A percentile compares a stretch with the other conserved stretches of the same genome.
phyloP scores from a whole-genome alignment of 2,113 vertebrate genomes.

The Myodes glareolus region DNA sequence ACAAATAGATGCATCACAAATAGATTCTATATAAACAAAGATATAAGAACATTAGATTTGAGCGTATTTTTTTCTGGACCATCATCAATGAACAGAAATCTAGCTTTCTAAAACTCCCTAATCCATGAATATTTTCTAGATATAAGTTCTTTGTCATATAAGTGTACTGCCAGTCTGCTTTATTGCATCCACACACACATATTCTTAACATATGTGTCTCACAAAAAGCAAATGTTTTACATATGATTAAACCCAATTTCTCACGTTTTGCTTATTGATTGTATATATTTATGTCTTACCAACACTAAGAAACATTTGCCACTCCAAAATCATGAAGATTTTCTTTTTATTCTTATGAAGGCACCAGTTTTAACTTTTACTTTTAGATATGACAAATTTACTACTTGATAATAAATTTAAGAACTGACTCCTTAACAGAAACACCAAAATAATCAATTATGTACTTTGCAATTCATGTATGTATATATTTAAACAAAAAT shows the following conservation, averaged over 20 bases:
- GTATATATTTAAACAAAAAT: neutral
- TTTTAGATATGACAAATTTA: neutral
- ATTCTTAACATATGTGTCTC: neutral
- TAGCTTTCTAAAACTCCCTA: neutral
- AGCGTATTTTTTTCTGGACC: neutral
- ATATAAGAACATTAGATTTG: neutral
- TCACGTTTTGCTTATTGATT: neutral
- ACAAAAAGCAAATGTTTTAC: neutral
- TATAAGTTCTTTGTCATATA: neutral
- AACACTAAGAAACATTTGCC: neutral
- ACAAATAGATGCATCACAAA: slow-evolving; percentile 11
- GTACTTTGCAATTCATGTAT: neutral
- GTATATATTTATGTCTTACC: neutral
- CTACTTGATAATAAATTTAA: neutral
- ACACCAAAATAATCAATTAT: slow-evolving; percentile 23
- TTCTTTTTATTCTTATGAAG: neutral
- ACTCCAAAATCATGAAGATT: neutral
- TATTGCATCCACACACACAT: neutral
- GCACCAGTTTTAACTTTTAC: neutral
- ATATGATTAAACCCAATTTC: neutral
- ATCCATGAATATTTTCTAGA: neutral
- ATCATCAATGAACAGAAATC: neutral
- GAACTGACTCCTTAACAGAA: neutral
- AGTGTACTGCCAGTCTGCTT: neutral
- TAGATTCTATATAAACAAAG: neutral